These are phyloP conservation scores for Tenebrosternarchus preto DNA, from an alignment of 2,113 vertebrate species.

Conservation along the genomic window DNA sequence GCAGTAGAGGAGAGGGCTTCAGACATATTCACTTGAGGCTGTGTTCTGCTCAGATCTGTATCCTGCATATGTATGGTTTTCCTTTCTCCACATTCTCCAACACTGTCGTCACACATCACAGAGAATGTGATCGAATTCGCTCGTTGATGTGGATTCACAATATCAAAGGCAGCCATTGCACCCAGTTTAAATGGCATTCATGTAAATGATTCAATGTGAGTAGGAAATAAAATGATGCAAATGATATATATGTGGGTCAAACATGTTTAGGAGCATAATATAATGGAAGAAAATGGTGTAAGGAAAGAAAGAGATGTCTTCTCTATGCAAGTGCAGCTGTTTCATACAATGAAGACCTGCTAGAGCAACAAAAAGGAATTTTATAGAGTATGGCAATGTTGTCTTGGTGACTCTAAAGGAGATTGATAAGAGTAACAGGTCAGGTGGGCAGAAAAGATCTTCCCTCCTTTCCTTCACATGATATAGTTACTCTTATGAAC, in stretches of 20 bases:
- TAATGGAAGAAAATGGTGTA: neutral
- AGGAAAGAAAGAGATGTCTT: neutral
- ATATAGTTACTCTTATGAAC: neutral
- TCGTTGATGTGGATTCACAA: conserved; percentile 52
- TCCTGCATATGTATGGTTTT: neutral
- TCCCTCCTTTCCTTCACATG: neutral
- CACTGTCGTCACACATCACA: neutral
- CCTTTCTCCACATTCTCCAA: neutral
- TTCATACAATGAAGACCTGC: neutral
- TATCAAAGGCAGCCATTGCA: conserved; percentile 49
- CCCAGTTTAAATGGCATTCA: conserved; percentile 50
- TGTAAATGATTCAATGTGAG: conserved; percentile 57
- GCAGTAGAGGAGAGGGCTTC: neutral
- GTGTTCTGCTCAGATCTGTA: neutral
- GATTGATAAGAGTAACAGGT: conserved; percentile 7
- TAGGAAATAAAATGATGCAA: conserved; percentile 41
- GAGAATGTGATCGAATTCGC: conserved; percentile 33
- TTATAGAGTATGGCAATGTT: conserved; percentile 18
- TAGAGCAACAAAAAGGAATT: neutral
- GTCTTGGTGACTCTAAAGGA: conserved; percentile 20
- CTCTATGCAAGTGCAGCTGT: neutral
- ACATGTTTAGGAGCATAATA: neutral
- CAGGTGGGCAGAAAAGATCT: conserved; percentile 9
- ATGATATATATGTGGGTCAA: conserved; percentile 57
- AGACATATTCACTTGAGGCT: neutral